Evolutionary conservation across 2,113 vertebrate genomes (phyloP), one percentile per base, ranked within the genome.

Genomic region (Gorilla gorilla): DNA sequence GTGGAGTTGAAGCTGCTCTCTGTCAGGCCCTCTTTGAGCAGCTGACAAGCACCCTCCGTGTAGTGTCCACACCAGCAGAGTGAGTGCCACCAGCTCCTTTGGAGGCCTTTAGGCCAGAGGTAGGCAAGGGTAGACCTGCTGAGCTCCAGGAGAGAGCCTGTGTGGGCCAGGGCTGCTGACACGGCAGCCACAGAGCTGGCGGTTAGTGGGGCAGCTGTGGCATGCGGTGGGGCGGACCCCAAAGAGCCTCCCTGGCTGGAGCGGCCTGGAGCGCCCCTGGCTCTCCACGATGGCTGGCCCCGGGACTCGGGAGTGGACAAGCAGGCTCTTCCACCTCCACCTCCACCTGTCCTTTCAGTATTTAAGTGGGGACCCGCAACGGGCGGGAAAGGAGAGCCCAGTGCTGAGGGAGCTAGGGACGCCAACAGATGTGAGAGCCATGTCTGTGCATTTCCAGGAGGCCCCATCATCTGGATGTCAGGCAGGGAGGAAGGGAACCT

Each of bases 331-430:
- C 23, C 5, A 0, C 25, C 25, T 61, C 73, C 23, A 22, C 17
- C 40, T 27, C 8, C 0, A 32, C 40, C 40, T 59, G 20, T 70
- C 78, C 9, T 11, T 83, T 61, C 22, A 17, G 20, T 20, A 48
- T 8, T 32, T 70, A 32, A 55, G 35, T 3, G 17, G 35, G 40
- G 13, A 7, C 35, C n/a, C 17, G n/a, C 43, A 1, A 13, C 8
- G 10, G 72, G 35, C 0, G 25, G 14, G 45, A 12, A 40, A 35
- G 45, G 30, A 43, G 2, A 50, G 13, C 0, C 35, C 3, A 2
- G 13, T 68, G 32, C 14, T 8, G 61, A 6, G 14, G 16, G 32
- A 17, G 66, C 16, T 68, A 18, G 16, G 66, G 66, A 68, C 0
- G 7, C 66, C 32, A 32, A 17, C 66, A 68, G 66, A 30, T 14